Evolutionary conservation across 2,797 vertebrate species (phyloP).

Genomic region (Aplochiton taeniatus): DNA sequence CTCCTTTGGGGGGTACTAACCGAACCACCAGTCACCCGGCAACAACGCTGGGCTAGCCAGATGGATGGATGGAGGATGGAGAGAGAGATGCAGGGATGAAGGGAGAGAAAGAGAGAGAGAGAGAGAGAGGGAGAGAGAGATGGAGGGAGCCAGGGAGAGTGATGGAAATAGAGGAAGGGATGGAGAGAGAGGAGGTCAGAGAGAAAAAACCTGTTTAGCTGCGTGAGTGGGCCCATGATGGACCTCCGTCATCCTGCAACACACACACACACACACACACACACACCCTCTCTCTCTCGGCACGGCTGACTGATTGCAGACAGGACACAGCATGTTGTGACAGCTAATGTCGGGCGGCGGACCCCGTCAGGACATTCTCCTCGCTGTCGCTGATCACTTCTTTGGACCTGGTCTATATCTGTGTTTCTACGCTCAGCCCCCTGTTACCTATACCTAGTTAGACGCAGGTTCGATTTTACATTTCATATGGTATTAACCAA

Average conservation of each 20-base stretch:
- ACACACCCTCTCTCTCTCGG: background rate
- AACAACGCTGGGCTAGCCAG: background rate
- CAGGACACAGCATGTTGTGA: no score
- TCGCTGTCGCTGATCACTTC: no score
- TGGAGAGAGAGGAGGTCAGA: slow-evolving; percentile 48
- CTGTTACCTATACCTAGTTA: no score
- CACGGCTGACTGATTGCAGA: slow-evolving; percentile 6
- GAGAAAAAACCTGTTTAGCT: slow-evolving; percentile 55
- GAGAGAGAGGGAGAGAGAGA: slow-evolving; percentile 28
- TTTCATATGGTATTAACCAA: no score
- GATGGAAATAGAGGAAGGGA: slow-evolving; percentile 21
- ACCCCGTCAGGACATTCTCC: no score
- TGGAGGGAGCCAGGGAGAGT: background rate
- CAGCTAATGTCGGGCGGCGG: no score
- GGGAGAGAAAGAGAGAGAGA: slow-evolving; percentile 22
- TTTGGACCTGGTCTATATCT: no score
- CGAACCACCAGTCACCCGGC: background rate
- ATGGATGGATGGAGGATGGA: background rate
- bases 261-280: background rate
- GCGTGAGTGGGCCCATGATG: slow-evolving; percentile 47
- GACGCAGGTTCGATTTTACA: no score
- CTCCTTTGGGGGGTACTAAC: slow-evolving; percentile 31
- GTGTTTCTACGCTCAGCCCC: no score
- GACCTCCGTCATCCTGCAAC: slow-evolving; percentile 25
- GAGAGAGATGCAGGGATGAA: background rate